Evolutionary conservation across 1,140 invertebrate species (phyloP), one percentile per base, ranked within the genome.

Genomic region (Zaprionus nigranus): DNA sequence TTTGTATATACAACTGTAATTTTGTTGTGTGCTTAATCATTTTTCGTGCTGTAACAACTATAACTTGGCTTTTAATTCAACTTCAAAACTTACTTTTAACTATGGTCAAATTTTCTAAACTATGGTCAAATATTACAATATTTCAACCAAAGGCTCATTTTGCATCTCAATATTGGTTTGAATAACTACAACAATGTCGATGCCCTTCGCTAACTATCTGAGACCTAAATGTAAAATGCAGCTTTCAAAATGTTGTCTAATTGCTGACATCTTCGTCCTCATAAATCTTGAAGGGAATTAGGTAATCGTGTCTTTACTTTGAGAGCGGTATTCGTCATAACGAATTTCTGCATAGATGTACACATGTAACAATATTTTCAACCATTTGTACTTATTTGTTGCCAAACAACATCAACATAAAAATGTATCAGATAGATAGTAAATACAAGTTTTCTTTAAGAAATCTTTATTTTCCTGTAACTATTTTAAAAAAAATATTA

Each of bases 351-450:
- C 0, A 40, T 40, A n/a, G 5, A 15, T 6, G 6, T 28, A 28
- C 26, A 28, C 1, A 9, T 30, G 7, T 30, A 40, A 2, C 38
- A n/a, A n/a, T n/a, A n/a, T 40, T 40, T 40, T 40, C 36, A 40
- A 15, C 2, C 15, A 40, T n/a, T 40, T 40, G 15, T 40, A 40
- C 11, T 40, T 40, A 15, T 13, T 38, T 38, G 12, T 38, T 15
- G 13, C 36, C 15, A 5, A 6, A n/a, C n/a, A 28, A n/a, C 15
- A 40, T 40, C 15, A 40, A 40, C 5, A n/a, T n/a, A n/a, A n/a
- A n/a, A n/a, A n/a, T n/a, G n/a, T n/a, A n/a, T n/a, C n/a, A n/a
- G 13, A 38, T 58, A 40, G 63, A 54, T 28, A 28, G 26, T 28
- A 28, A 28, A 28, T 28, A 28, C 6, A 34, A 34, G 30, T 34